Conservation (phyloP, 2,888 invertebrate genomes). For the Drosophila meridionalis region DNA sequence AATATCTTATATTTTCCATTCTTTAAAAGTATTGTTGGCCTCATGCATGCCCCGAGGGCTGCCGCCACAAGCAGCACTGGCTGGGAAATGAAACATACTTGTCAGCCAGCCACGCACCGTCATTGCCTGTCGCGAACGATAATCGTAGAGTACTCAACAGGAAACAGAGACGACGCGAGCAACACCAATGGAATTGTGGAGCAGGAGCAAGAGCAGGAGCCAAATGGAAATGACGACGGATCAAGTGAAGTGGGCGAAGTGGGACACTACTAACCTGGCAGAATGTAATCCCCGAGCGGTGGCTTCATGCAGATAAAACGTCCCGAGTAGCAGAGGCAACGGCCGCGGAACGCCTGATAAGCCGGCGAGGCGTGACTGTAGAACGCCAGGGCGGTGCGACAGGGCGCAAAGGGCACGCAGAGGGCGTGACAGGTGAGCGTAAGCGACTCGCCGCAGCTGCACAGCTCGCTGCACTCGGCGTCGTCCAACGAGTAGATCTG, state of each 20-base stretch:
- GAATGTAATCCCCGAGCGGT: slow-evolving; percentile 87
- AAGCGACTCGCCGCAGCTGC: slow-evolving; percentile 92
- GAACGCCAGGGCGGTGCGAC: slow-evolving; percentile 94
- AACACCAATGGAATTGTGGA: slow-evolving; percentile 30
- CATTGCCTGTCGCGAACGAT: slow-evolving; percentile 68
- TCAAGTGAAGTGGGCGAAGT: slow-evolving; percentile 26
- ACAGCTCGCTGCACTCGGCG: slow-evolving; percentile 95
- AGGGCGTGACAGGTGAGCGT: slow-evolving; percentile 94
- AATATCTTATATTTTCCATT: slow-evolving; percentile 14
- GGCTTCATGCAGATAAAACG: slow-evolving; percentile 97
- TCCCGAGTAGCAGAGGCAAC: slow-evolving; percentile 96
- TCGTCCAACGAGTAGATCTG: slow-evolving; percentile 88
- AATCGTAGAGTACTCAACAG: slow-evolving; percentile 69
- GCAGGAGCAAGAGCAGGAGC: slow-evolving; percentile 23
- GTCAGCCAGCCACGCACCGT: slow-evolving; percentile 41
- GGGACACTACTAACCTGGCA: slow-evolving; percentile 82
- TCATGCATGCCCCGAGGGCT: slow-evolving; percentile 17
- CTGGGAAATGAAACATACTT: slow-evolving; percentile 32
- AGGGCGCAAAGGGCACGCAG: slow-evolving; percentile 94
- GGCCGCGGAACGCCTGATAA: slow-evolving; percentile 94
- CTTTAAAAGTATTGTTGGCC: slow-evolving; percentile 32
- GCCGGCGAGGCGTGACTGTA: slow-evolving; percentile 96
- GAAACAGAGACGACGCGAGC: slow-evolving; percentile 21
- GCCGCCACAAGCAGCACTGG: neutral
- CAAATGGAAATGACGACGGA: slow-evolving; percentile 57